Conservation (phyloP, 2,888 invertebrate species). For the Nebria brevicollis region DNA sequence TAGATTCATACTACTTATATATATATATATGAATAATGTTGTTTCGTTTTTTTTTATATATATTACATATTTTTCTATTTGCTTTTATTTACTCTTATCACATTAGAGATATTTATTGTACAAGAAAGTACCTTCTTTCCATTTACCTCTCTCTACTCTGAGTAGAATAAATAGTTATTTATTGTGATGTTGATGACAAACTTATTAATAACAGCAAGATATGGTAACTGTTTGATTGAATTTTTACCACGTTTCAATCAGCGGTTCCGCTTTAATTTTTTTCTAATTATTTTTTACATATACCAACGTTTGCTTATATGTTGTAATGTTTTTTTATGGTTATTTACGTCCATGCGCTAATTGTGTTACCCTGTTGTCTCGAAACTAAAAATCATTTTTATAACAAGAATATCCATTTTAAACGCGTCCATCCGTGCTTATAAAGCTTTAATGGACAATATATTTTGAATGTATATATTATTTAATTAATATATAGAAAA, state of each 20-base stretch:
- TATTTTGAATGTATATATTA: background rate
- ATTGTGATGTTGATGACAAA: conserved; percentile 34
- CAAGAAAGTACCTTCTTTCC: conserved; percentile 49
- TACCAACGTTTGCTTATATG: background rate
- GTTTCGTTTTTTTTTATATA: conserved; percentile 53
- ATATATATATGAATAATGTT: conserved; percentile 36
- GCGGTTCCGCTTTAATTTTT: background rate
- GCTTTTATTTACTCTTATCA: conserved; percentile 50
- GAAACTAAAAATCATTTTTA: background rate
- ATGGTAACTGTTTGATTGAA: conserved; percentile 14
- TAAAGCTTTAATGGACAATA: background rate
- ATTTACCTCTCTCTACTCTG: conserved; percentile 51
- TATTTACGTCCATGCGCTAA: background rate
- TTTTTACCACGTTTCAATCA: background rate
- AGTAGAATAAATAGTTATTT: conserved; percentile 43
- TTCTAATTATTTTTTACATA: background rate
- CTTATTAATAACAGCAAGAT: conserved; percentile 29
- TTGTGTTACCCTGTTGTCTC: background rate
- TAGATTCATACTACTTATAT: conserved; percentile 43
- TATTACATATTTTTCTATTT: conserved; percentile 58
- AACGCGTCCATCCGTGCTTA: background rate
- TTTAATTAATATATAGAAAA: no score
- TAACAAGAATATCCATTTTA: background rate
- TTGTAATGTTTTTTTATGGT: background rate
- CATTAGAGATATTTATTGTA: conserved; percentile 51